Conservation (phyloP, 2,797 vertebrate genomes). For the Pangasius djambal region DNA sequence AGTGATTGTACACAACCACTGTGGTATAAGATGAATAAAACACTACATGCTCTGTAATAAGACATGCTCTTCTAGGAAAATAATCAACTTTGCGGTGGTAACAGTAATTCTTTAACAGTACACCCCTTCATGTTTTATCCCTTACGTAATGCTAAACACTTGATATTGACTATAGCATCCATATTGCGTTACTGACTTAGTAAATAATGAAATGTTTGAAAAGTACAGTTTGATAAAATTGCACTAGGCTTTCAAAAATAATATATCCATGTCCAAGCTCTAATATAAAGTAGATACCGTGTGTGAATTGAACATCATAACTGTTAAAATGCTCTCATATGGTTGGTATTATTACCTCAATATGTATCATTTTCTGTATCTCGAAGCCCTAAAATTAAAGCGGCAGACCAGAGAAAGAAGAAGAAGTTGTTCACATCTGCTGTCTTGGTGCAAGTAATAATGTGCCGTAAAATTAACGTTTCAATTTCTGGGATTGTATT, state of each 20-base stretch:
- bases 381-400: not conserved
- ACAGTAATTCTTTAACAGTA: not conserved
- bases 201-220: not conserved
- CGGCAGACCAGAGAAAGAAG: not conserved
- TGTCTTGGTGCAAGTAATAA: conserved; percentile 29
- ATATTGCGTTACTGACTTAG: not conserved
- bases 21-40: too few species aligned
- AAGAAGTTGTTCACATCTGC: conserved; percentile 19
- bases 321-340: not conserved
- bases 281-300: not conserved
- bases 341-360: not conserved
- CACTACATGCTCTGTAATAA: too few species aligned
- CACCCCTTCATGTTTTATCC: not conserved
- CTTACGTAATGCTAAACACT: not conserved
- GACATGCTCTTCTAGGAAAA: not conserved
- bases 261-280: not conserved
- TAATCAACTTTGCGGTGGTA: not conserved
- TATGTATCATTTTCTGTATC: not conserved
- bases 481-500: conserved; percentile 39
- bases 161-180: not conserved
- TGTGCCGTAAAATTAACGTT: conserved; percentile 40
- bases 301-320: not conserved
- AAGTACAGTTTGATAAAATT: not conserved
- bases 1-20: too few species aligned
- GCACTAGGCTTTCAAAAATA: not conserved